A percentile compares a stretch with the other conserved stretches of the same genome.
Evolutionary conservation across 2,888 invertebrate genomes (phyloP).

Genomic region (Sarcophaga subvicina): DNA sequence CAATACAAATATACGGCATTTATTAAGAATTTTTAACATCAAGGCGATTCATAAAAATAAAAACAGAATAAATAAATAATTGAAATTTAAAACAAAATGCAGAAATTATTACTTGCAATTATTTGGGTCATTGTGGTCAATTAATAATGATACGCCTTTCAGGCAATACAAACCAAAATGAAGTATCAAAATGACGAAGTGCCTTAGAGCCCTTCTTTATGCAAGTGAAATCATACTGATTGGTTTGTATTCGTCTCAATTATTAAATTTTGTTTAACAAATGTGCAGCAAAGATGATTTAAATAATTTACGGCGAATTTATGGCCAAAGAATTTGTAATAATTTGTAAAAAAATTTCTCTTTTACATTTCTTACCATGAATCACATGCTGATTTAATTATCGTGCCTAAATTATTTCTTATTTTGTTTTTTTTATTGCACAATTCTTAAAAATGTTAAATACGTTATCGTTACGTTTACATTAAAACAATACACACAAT

Average conservation of each 20-base stretch:
- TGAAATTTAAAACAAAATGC: slow-evolving; percentile 26
- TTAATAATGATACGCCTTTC: neutral
- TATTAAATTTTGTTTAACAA: too few species aligned
- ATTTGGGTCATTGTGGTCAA: neutral
- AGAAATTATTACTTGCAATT: slow-evolving; percentile 15
- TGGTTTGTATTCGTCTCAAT: too few species aligned
- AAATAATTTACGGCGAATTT: neutral
- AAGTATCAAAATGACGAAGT: too few species aligned
- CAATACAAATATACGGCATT: slow-evolving; percentile 5
- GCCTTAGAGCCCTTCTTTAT: too few species aligned
- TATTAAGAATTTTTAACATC: neutral
- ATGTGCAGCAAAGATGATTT: neutral
- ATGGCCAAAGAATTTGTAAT: slow-evolving; percentile 38
- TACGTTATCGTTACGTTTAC: neutral
- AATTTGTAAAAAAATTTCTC: slow-evolving; percentile 44
- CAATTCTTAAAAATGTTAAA: slow-evolving; percentile 35
- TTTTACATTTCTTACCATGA: slow-evolving; percentile 13
- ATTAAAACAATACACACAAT: slow-evolving; percentile 39
- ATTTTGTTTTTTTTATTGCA: slow-evolving; percentile 9
- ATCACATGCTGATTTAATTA: slow-evolving; percentile 31
- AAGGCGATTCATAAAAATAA: neutral
- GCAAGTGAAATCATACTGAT: too few species aligned
- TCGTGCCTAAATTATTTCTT: slow-evolving; percentile 9
- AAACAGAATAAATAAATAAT: slow-evolving; percentile 19
- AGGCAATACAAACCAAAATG: too few species aligned